phyloP scores from a whole-genome alignment of 2,113 vertebrate species.

The Hippocampus mohnikei region DNA sequence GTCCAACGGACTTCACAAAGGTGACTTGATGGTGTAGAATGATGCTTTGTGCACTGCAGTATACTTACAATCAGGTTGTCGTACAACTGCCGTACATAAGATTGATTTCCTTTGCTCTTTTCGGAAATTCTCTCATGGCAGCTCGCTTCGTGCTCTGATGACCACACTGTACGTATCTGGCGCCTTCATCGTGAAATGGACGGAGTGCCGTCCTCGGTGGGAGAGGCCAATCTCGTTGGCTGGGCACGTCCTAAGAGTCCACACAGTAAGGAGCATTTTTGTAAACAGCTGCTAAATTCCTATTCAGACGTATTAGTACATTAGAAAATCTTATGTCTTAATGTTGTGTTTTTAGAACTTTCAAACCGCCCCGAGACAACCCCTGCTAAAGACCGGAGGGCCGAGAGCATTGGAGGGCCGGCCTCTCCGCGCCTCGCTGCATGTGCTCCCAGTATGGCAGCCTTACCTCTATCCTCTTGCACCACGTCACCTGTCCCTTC shows the following conservation, averaged over 20 bases:
- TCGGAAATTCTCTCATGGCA: conserved; percentile 48
- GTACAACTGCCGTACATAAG: background rate
- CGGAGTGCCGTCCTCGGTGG: conserved; percentile 55
- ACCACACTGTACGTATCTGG: conserved; percentile 92
- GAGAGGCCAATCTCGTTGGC: conserved; percentile 75
- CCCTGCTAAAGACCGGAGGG: conserved; percentile 74
- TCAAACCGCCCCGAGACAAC: conserved; percentile 60
- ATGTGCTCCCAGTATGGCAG: conserved; percentile 80
- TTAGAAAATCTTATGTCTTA: background rate
- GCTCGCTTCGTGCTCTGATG: conserved; percentile 96
- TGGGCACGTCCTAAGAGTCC: conserved; percentile 75
- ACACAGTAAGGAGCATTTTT: conserved; percentile 26
- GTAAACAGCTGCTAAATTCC: conserved; percentile 44
- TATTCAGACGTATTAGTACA: background rate
- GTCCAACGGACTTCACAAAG: conserved; percentile 93
- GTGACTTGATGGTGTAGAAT: conserved; percentile 53
- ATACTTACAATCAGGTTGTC: background rate
- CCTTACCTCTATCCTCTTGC: conserved; percentile 82
- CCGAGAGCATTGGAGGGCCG: conserved; percentile 43
- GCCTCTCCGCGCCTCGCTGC: conserved; percentile 78
- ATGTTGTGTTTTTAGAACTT: conserved; percentile 27
- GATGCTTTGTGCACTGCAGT: background rate
- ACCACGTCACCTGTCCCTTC: conserved; percentile 66
- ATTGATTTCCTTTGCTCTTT: background rate
- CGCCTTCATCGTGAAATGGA: conserved; percentile 72